Evolutionary conservation across 2,888 invertebrate genomes (phyloP).

Genomic region (Oegoconia quadripuncta): DNA sequence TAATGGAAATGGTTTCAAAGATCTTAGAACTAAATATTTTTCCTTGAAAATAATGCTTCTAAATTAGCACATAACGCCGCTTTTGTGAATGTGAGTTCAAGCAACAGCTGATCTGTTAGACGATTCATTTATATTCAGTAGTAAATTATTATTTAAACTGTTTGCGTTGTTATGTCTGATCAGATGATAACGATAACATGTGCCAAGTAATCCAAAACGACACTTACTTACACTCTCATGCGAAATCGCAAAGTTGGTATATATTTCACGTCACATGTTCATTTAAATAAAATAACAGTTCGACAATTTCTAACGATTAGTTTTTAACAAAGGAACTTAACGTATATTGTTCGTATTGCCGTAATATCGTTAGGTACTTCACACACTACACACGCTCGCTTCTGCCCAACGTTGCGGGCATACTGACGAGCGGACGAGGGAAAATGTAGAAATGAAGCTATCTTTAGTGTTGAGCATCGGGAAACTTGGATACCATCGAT

Average conservation of each 20-base stretch:
- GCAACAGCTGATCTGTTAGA: not conserved
- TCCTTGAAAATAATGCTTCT: no score
- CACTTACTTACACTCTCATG: slow-evolving; percentile 32
- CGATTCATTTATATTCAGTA: no score
- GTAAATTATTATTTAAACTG: no score
- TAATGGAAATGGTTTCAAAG: no score
- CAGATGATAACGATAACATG: slow-evolving; percentile 7
- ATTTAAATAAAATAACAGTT: slow-evolving; percentile 12
- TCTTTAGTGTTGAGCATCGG: slow-evolving; percentile 37
- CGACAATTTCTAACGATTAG: no score
- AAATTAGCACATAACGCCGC: no score
- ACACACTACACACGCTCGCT: slow-evolving; percentile 23
- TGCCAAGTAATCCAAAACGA: slow-evolving; percentile 10
- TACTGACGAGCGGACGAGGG: slow-evolving; percentile 37
- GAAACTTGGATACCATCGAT: slow-evolving; percentile 31
- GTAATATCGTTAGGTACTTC: not conserved
- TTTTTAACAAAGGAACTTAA: no score
- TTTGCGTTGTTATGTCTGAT: not conserved
- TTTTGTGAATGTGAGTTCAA: no score
- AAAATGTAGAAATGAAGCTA: slow-evolving; percentile 55
- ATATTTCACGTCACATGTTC: slow-evolving; percentile 35
- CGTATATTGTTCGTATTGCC: no score
- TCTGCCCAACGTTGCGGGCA: slow-evolving; percentile 35
- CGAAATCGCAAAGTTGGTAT: slow-evolving; percentile 22
- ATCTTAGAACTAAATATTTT: no score